These are phyloP conservation scores for Ormyrus labotus DNA, from an alignment of 2,888 invertebrate species.

Conservation along the genomic window DNA sequence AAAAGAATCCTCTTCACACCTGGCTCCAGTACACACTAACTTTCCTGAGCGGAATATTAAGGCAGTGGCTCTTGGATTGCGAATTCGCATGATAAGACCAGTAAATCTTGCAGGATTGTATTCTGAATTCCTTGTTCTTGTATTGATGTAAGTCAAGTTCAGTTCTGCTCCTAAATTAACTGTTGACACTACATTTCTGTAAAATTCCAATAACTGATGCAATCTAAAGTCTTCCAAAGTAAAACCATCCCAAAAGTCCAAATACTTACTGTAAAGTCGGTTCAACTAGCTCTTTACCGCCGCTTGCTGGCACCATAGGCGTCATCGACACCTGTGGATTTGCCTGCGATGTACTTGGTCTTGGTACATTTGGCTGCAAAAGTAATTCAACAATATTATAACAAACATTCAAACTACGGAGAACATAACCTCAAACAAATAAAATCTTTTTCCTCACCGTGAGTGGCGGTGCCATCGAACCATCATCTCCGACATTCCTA, in stretches of 20 bases:
- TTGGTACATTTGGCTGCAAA: constrained; percentile 68
- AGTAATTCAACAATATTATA: constrained; percentile 1
- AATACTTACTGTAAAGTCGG: constrained; percentile 70
- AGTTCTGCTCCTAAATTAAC: constrained; percentile 85
- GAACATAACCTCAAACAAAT: constrained; percentile 44
- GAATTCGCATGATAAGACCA: constrained; percentile 89
- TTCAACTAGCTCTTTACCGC: constrained; percentile 60
- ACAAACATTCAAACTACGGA: neutral
- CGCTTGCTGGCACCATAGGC: constrained; percentile 64
- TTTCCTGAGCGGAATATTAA: constrained; percentile 88
- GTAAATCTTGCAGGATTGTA: constrained; percentile 89
- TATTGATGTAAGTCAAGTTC: constrained; percentile 85
- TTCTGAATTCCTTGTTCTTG: constrained; percentile 88
- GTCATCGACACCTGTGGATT: constrained; percentile 69
- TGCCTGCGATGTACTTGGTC: constrained; percentile 67
- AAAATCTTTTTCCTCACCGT: constrained; percentile 63
- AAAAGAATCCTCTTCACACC: constrained; percentile 86
- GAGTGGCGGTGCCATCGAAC: constrained; percentile 70
- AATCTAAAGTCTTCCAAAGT: no score
- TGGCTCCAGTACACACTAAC: constrained; percentile 88
- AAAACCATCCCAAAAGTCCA: neutral
- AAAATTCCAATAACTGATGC: constrained; percentile 56
- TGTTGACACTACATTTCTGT: constrained; percentile 88
- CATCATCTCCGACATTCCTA: constrained; percentile 68
- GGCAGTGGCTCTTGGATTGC: constrained; percentile 86